Conservation (phyloP, 1,140 invertebrate genomes). For the Drosophila grimshawi region DNA sequence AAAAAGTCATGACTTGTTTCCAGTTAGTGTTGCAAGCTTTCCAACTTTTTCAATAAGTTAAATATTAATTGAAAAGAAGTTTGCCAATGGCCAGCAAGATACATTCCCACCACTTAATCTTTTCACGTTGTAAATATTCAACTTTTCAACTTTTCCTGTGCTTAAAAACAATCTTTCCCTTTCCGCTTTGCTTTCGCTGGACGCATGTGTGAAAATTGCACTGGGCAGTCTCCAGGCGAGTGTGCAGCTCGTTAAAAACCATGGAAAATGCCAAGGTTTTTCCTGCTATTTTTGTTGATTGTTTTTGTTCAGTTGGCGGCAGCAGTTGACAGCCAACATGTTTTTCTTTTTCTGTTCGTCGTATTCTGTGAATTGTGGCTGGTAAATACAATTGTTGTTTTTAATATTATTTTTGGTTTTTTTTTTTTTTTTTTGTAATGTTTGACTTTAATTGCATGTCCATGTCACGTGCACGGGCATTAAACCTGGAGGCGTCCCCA, state of each 20-base stretch:
- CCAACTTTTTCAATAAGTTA: not conserved
- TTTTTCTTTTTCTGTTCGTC: not conserved
- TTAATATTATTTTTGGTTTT: not conserved
- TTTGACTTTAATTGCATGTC: conserved; percentile 68
- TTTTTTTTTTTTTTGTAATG: conserved; percentile 12
- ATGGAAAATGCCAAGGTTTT: conserved; percentile 30
- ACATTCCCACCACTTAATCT: not conserved
- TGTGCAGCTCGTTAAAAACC: not conserved
- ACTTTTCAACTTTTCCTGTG: not conserved
- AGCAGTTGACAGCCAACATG: not conserved
- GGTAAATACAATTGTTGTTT: not conserved
- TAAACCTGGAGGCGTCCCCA: conserved; percentile 8
- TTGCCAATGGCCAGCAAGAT: too few species aligned
- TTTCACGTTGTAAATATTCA: conserved; percentile 2
- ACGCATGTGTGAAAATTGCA: conserved; percentile 26
- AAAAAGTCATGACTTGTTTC: too few species aligned
- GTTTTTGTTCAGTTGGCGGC: not conserved
- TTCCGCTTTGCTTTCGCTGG: not conserved
- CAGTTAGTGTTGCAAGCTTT: too few species aligned
- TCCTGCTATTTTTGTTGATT: not conserved
- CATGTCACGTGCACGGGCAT: conserved; percentile 39
- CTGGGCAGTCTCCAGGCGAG: not conserved
- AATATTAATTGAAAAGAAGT: too few species aligned
- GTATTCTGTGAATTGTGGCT: not conserved
- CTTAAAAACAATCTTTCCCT: not conserved